phyloP scores from a whole-genome alignment of 2,113 vertebrate genomes.

The Oreotrochilus melanogaster region DNA sequence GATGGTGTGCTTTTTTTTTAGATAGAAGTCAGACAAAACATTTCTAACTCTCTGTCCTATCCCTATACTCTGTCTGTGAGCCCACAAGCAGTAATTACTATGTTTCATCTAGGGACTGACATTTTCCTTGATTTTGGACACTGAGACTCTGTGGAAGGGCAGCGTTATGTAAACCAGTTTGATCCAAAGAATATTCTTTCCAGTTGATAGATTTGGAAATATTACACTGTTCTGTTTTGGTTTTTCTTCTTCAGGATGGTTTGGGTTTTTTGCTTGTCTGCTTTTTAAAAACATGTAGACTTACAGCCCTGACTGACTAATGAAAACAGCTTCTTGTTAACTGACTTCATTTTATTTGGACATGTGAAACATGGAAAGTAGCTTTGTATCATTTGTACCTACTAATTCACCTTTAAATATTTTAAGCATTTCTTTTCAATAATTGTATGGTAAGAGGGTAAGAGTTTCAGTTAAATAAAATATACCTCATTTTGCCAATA shows the following conservation, averaged over 20 bases:
- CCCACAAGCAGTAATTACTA: background rate
- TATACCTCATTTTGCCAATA: background rate
- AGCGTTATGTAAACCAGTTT: background rate
- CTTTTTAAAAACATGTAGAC: background rate
- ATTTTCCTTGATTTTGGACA: background rate
- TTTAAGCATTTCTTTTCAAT: background rate
- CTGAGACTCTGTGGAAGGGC: background rate
- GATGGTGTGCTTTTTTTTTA: background rate
- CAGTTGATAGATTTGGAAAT: background rate
- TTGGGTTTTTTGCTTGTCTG: background rate
- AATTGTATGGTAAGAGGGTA: background rate
- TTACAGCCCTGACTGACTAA: background rate
- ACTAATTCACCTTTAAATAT: background rate
- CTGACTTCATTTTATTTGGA: background rate
- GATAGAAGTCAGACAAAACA: background rate
- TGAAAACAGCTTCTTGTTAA: background rate
- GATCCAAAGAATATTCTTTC: background rate
- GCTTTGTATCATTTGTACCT: background rate
- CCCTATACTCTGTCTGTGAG: background rate
- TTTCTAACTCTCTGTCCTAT: background rate
- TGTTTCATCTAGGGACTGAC: background rate
- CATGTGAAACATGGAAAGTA: background rate
- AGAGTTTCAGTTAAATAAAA: background rate
- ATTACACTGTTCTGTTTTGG: background rate
- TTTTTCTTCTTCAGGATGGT: too few species aligned